Conservation (phyloP, 2,113 vertebrate species). For the Alectura lathami region DNA sequence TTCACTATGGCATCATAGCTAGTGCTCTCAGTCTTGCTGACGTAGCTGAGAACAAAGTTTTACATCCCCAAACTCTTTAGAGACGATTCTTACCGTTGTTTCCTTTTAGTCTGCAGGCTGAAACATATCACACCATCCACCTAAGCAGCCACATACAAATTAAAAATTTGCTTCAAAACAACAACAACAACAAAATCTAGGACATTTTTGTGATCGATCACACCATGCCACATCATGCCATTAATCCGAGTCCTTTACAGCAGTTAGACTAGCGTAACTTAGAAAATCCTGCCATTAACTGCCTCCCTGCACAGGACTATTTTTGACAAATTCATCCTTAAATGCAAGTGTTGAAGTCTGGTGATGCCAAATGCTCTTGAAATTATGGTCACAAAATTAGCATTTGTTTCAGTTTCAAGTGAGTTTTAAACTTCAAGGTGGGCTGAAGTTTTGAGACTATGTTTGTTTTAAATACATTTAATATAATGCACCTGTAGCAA, state of each 20-base stretch:
- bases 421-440: background rate
- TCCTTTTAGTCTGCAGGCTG: background rate
- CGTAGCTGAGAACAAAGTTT: background rate
- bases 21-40: background rate
- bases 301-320: background rate
- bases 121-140: background rate
- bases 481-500: background rate
- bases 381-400: background rate
- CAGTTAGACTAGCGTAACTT: background rate
- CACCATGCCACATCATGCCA: background rate
- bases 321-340: background rate
- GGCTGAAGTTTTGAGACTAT: background rate
- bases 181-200: background rate
- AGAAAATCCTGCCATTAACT: background rate
- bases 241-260: background rate
- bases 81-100: background rate
- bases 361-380: background rate
- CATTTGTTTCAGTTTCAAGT: background rate
- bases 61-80: background rate
- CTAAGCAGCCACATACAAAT: background rate
- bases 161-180: constrained; percentile 7
- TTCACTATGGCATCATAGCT: background rate
- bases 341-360: background rate
- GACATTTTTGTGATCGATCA: background rate
- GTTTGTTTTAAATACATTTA: background rate